Conservation (phyloP, 2,113 vertebrate species). For the Perca flavescens region DNA sequence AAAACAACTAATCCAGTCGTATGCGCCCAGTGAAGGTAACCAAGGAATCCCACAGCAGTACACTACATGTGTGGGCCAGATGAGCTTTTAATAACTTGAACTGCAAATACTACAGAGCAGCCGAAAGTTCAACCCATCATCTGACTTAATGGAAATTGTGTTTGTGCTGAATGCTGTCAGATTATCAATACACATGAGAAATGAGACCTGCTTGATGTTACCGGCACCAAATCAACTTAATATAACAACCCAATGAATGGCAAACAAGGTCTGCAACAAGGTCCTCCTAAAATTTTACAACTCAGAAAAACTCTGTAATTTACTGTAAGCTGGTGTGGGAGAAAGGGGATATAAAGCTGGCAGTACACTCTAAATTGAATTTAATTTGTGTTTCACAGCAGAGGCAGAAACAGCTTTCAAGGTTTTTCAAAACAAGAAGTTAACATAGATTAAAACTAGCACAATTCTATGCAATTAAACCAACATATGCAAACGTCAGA, state of each 20-base stretch:
- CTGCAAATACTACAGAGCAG: constrained; percentile 14
- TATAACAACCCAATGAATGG: constrained; percentile 28
- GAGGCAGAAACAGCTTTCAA: neutral
- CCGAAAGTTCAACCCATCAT: neutral
- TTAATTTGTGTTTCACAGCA: neutral
- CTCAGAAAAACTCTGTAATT: constrained; percentile 1
- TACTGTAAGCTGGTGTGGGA: neutral
- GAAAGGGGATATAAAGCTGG: neutral
- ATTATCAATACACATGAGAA: constrained; percentile 30
- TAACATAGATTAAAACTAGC: neutral
- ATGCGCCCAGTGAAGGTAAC: neutral
- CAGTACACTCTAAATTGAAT: constrained; percentile 2
- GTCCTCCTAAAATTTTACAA: constrained; percentile 14
- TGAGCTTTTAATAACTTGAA: constrained; percentile 22
- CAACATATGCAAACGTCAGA: neutral
- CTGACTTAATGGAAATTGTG: constrained; percentile 19
- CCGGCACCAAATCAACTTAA: constrained; percentile 30
- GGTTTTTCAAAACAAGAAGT: neutral
- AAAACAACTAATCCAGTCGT: constrained; percentile 5
- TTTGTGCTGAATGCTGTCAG: constrained; percentile 24
- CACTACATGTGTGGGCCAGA: constrained; percentile 5
- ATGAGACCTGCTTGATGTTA: constrained; percentile 17
- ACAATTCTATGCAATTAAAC: neutral
- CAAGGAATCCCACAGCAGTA: neutral
- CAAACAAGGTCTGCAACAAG: constrained; percentile 9